Evolutionary conservation across 2,113 vertebrate species (phyloP).

Genomic region (Caloenas nicobarica): DNA sequence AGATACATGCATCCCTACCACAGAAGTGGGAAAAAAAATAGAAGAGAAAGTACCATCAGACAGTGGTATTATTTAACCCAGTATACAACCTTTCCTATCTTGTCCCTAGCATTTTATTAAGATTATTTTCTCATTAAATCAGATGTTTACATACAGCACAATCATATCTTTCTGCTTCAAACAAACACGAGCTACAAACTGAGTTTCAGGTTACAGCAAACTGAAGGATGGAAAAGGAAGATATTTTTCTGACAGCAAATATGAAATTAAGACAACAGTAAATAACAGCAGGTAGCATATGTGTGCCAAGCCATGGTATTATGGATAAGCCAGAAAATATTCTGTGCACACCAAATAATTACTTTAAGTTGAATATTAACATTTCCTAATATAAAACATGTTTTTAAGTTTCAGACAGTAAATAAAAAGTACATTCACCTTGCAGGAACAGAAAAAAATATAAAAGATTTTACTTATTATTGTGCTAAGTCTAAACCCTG

Average conservation of each 20-base stretch:
- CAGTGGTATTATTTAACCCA: background rate
- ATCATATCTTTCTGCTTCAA: background rate
- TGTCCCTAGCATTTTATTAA: background rate
- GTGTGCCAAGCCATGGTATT: background rate
- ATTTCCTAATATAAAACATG: background rate
- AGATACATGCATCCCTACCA: background rate
- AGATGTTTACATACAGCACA: background rate
- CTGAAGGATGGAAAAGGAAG: background rate
- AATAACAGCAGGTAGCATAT: background rate
- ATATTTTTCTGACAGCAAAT: conserved; percentile 2
- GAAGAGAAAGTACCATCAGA: background rate
- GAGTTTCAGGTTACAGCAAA: background rate
- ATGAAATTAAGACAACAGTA: conserved; percentile 9
- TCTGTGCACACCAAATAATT: background rate
- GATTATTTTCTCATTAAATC: background rate
- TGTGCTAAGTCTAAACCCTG: background rate
- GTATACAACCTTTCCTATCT: background rate
- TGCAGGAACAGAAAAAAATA: background rate
- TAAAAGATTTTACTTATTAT: background rate
- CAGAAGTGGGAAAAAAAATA: background rate
- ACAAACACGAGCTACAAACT: background rate
- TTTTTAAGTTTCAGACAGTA: background rate
- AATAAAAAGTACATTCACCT: background rate
- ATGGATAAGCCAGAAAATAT: background rate
- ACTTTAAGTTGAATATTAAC: background rate